Percentiles rank a stretch among this genome's conserved stretches.
These are phyloP conservation scores for Phyllostomus discolor DNA, from an alignment of 2,113 vertebrate species.

Conservation along the genomic window DNA sequence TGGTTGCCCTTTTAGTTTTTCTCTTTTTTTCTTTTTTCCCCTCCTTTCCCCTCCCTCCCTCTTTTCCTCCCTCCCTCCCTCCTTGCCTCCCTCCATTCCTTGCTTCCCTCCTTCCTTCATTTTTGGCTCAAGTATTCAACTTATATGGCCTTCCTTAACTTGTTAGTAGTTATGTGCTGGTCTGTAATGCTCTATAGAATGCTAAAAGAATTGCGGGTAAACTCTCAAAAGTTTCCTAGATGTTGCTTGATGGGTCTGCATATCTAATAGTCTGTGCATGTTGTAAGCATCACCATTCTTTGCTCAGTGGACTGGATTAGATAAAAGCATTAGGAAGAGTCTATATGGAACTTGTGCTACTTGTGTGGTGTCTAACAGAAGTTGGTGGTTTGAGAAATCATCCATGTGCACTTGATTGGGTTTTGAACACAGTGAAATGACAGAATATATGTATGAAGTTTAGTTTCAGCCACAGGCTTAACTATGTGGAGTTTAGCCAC, in stretches of 20 bases:
- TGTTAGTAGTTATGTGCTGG: background rate
- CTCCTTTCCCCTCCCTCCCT: too few species aligned
- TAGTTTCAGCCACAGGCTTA: slow-evolving; percentile 16
- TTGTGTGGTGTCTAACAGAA: background rate
- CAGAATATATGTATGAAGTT: background rate
- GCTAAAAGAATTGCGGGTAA: background rate
- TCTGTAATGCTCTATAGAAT: background rate
- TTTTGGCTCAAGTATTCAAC: background rate
- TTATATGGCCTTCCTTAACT: background rate
- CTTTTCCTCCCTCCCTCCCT: background rate
- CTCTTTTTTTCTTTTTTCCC: background rate
- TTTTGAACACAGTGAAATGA: background rate
- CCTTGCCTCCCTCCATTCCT: too few species aligned
- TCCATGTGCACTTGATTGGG: background rate
- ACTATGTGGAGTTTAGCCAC: background rate
- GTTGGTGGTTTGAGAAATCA: background rate
- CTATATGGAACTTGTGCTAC: background rate
- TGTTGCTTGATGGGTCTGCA: background rate
- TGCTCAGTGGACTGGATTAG: background rate
- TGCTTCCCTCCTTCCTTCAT: background rate
- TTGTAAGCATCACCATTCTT: background rate
- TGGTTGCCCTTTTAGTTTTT: slow-evolving; percentile 1
- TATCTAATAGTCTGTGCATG: background rate
- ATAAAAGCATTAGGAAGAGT: background rate
- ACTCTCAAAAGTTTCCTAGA: background rate